Conservation (phyloP, 2,113 vertebrate species). For the Rhea pennata region DNA sequence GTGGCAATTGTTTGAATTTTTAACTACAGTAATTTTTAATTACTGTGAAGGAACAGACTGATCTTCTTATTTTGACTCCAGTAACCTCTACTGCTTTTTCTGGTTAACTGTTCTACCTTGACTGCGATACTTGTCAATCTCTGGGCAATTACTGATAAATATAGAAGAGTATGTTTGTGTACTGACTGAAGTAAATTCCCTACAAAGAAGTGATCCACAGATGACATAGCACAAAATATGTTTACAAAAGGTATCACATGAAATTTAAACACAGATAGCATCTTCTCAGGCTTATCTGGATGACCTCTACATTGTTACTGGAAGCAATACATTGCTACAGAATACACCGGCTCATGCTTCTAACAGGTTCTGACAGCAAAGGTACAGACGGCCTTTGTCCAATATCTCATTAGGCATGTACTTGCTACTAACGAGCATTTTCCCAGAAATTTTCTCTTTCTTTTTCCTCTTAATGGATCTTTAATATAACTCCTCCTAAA, state of each 20-base stretch:
- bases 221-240: not conserved
- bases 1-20: not conserved
- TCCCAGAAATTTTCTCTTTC: slow-evolving; percentile 2
- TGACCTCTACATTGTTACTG: not conserved
- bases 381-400: not conserved
- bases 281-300: not conserved
- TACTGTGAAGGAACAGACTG: not conserved
- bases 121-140: not conserved
- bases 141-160: not conserved
- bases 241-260: not conserved
- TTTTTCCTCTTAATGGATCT: slow-evolving; percentile 37
- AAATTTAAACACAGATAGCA: not conserved
- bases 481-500: slow-evolving; percentile 43
- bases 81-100: rapidly evolving
- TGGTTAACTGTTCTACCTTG: not conserved
- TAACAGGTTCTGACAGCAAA: not conserved
- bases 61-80: not conserved
- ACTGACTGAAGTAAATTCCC: not conserved
- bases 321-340: not conserved
- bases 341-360: not conserved
- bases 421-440: slow-evolving; percentile 26
- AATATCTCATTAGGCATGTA: rapidly evolving
- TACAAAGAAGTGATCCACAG: not conserved
- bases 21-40: not conserved
- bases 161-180: not conserved